Conservation (phyloP, 2,113 vertebrate species). For the Chaetodon auriga region DNA sequence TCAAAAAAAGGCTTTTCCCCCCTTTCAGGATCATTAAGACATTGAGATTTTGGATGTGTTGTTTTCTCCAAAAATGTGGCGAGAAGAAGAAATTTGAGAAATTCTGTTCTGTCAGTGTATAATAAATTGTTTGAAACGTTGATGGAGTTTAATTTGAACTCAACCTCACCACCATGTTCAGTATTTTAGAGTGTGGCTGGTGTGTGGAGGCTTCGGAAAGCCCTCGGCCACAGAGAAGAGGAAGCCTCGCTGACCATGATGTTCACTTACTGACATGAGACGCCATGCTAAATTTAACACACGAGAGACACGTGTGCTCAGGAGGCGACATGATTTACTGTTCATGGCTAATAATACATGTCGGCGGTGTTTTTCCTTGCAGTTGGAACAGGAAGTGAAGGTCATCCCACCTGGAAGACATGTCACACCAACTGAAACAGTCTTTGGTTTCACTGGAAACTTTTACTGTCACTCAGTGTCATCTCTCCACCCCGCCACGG, state of each 20-base stretch:
- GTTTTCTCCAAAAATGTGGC: not conserved
- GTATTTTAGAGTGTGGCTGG: not conserved
- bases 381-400: slow-evolving; percentile 60
- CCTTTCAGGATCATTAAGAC: not conserved
- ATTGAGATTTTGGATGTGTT: not conserved
- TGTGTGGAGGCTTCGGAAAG: not conserved
- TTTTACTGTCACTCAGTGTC: slow-evolving; percentile 37
- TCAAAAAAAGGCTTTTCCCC: not conserved
- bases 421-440: slow-evolving; percentile 46
- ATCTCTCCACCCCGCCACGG: not conserved
- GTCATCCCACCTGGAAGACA: slow-evolving; percentile 71
- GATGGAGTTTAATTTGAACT: not conserved
- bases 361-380: slow-evolving; percentile 63
- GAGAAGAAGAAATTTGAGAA: not conserved
- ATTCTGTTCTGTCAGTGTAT: not conserved
- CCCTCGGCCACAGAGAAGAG: slow-evolving; percentile 30
- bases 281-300: slow-evolving; percentile 64
- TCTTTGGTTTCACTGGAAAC: slow-evolving; percentile 60
- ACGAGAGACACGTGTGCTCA: not conserved
- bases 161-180: not conserved
- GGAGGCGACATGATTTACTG: slow-evolving; percentile 53
- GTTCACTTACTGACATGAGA: slow-evolving; percentile 46
- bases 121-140: not conserved
- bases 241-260: slow-evolving; percentile 33
- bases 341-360: slow-evolving; percentile 64